These are phyloP conservation scores for Menura novaehollandiae DNA, from an alignment of 2,113 vertebrate genomes.

Conservation along the genomic window DNA sequence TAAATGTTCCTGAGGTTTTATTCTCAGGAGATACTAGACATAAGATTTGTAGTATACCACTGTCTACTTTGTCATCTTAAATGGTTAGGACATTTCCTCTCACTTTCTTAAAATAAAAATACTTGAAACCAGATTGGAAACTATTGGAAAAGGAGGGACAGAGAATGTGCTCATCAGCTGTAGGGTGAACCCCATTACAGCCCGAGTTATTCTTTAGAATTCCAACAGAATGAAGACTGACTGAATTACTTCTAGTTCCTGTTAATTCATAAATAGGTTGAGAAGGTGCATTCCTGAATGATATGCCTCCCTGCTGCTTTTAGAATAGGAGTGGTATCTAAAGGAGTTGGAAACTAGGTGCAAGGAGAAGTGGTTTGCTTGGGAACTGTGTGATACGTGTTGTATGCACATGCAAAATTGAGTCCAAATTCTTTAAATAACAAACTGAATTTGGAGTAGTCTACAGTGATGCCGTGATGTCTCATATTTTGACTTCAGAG, in stretches of 20 bases:
- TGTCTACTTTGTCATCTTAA: neutral
- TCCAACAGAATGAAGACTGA: neutral
- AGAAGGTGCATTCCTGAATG: neutral
- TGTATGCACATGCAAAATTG: neutral
- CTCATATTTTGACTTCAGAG: neutral
- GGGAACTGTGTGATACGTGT: neutral
- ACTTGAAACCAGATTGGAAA: neutral
- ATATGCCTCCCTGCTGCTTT: neutral
- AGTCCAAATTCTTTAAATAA: neutral
- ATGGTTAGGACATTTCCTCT: neutral
- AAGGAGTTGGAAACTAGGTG: neutral
- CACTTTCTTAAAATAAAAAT: neutral
- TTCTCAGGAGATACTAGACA: neutral
- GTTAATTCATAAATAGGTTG: neutral
- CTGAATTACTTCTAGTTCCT: neutral
- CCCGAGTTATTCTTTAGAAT: neutral
- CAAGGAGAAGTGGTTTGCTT: neutral
- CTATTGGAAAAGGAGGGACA: neutral
- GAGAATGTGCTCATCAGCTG: neutral
- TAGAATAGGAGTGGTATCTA: neutral
- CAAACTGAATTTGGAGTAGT: neutral
- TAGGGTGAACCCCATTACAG: neutral
- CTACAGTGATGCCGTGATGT: neutral
- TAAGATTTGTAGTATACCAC: neutral
- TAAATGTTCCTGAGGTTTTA: constrained; percentile 34